phyloP scores from a whole-genome alignment of 2,888 invertebrate genomes.

The Onthophagus sagittarius region DNA sequence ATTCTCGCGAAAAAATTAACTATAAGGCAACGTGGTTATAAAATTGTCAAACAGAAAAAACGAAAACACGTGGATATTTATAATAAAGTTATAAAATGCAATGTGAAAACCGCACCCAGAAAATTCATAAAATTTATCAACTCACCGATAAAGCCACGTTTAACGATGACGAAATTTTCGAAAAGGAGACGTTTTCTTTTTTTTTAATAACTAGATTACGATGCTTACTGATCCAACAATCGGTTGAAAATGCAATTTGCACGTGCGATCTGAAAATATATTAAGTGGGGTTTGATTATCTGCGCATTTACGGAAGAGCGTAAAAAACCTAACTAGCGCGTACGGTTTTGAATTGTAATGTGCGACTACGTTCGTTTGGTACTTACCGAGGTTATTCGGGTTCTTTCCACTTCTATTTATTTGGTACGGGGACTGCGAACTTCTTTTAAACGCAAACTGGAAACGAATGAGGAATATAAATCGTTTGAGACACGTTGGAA shows the following conservation, averaged over 20 bases:
- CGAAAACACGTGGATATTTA: too few relatives aligned
- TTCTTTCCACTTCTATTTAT: neutral
- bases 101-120: slow-evolving; percentile 28
- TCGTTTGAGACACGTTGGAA: slow-evolving; percentile 16
- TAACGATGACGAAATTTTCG: too few relatives aligned
- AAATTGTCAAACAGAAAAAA: too few relatives aligned
- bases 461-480: neutral
- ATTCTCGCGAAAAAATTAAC: too few relatives aligned
- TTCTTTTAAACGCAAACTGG: neutral
- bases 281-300: slow-evolving; percentile 11
- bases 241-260: slow-evolving; percentile 33
- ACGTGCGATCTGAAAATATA: slow-evolving; percentile 27
- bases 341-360: slow-evolving; percentile 12
- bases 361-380: neutral
- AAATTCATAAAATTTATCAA: slow-evolving; percentile 1
- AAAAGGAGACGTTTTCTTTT: neutral
- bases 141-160: too few relatives aligned
- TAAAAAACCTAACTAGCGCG: slow-evolving; percentile 13
- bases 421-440: neutral
- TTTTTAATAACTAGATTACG: slow-evolving; percentile 26
- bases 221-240: slow-evolving; percentile 35
- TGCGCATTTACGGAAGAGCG: slow-evolving; percentile 27
- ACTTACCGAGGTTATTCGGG: slow-evolving; percentile 11
- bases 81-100: too few relatives aligned
- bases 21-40: too few relatives aligned